phyloP scores from a whole-genome alignment of 2,888 invertebrate genomes.

The Athalia cordata region DNA sequence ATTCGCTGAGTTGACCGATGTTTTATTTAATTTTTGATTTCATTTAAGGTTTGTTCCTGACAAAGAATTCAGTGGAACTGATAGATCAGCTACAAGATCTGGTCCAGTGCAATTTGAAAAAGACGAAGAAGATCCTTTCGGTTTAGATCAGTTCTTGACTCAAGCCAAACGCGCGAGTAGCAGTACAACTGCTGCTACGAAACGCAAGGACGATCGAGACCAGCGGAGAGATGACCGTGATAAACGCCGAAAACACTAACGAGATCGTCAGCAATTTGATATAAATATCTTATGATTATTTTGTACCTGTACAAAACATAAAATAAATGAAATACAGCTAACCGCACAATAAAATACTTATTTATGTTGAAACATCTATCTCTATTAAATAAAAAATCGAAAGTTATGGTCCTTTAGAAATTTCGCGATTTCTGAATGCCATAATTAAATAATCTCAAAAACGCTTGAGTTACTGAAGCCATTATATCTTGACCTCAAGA shows the following conservation, averaged over 20 bases:
- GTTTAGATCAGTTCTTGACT: constrained; percentile 97
- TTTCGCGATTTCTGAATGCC: not conserved
- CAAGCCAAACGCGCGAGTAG: constrained; percentile 93
- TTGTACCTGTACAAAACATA: constrained; percentile 27
- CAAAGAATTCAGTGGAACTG: constrained; percentile 96
- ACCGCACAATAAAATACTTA: too few relatives aligned
- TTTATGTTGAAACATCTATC: too few relatives aligned
- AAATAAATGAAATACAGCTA: not conserved
- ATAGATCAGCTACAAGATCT: constrained; percentile 82
- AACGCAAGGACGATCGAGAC: constrained; percentile 77
- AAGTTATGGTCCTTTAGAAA: not conserved
- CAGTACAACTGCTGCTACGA: constrained; percentile 73
- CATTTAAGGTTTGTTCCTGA: constrained; percentile 93
- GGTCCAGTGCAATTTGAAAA: constrained; percentile 98
- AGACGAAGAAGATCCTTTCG: constrained; percentile 94
- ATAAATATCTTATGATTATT: not conserved
- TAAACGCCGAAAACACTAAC: constrained; percentile 67
- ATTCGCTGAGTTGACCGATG: not conserved
- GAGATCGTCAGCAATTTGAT: not conserved
- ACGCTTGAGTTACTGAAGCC: too few relatives aligned
- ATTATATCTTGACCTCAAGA: too few relatives aligned
- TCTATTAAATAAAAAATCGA: too few relatives aligned
- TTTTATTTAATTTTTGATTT: constrained; percentile 46
- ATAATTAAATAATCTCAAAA: too few relatives aligned
- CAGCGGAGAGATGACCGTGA: constrained; percentile 68